Percentiles rank a stretch among this genome's conserved stretches.
These are phyloP conservation scores for Glossophaga mutica DNA, from an alignment of 2,797 vertebrate species.

Conservation along the genomic window DNA sequence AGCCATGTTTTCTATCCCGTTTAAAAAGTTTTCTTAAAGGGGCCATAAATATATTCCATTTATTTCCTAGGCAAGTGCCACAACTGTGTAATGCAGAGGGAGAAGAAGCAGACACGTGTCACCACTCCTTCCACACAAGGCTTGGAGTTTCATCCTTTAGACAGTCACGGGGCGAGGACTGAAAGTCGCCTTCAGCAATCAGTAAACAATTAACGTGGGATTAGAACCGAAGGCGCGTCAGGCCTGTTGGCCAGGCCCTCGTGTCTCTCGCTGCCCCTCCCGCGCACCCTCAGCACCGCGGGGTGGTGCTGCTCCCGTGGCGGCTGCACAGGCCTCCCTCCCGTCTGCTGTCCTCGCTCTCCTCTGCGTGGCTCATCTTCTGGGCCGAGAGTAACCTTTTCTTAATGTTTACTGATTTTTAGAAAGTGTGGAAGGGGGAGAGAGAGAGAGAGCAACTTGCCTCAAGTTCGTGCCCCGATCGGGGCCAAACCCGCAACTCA, in stretches of 20 bases:
- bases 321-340: not conserved
- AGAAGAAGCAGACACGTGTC: not conserved
- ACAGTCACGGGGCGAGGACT: not conserved
- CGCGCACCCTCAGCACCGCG: not conserved
- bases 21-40: conserved; percentile 6
- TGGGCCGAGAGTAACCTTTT: not conserved
- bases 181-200: not conserved
- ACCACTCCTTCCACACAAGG: not conserved
- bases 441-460: not conserved
- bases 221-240: not conserved
- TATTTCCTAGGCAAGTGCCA: not conserved
- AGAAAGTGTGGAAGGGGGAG: too few species aligned
- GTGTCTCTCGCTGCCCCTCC: not conserved
- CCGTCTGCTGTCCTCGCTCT: not conserved
- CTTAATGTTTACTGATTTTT: not conserved
- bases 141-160: not conserved
- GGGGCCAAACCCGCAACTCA: not conserved
- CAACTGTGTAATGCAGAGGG: not conserved
- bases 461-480: not conserved
- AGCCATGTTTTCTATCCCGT: not conserved
- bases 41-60: not conserved
- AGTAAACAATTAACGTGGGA: not conserved
- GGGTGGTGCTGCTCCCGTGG: not conserved
- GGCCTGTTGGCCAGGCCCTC: not conserved
- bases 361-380: not conserved